Evolutionary conservation across 2,888 invertebrate species (phyloP).

Genomic region (Ligdia adustata): DNA sequence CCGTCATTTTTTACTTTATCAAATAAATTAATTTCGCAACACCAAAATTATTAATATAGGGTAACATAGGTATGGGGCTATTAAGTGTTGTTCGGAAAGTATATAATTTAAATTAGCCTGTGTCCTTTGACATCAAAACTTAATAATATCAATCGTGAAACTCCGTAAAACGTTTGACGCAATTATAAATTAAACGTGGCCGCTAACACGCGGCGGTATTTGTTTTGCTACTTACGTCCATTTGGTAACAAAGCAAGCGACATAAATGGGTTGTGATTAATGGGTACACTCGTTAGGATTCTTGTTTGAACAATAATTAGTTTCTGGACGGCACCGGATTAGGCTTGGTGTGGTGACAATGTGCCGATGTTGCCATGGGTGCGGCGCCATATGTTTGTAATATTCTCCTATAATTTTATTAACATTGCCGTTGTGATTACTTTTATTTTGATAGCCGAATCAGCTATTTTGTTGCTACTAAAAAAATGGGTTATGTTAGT

Average conservation of each 20-base stretch:
- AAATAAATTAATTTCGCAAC: no score
- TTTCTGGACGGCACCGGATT: constrained; percentile 16
- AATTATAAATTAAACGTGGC: constrained; percentile 20
- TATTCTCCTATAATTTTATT: no score
- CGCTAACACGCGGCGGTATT: constrained; percentile 28
- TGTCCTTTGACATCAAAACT: background rate
- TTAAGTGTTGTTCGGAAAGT: background rate
- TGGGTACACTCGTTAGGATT: constrained; percentile 62
- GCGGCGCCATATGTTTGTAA: no score
- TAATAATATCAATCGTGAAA: constrained; percentile 10
- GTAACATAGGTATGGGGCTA: no score
- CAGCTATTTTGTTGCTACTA: no score
- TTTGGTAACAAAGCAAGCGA: constrained; percentile 55
- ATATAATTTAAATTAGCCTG: background rate
- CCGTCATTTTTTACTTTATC: no score
- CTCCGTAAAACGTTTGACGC: constrained; percentile 26
- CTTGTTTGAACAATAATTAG: constrained; percentile 72
- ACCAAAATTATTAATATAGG: no score
- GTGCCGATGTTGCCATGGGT: background rate
- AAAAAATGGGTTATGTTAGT: no score
- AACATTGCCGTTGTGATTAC: no score
- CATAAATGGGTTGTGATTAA: constrained; percentile 61
- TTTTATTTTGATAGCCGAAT: no score
- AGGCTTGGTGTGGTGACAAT: constrained; percentile 31
- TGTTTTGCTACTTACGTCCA: constrained; percentile 45